Evolutionary conservation across 1,140 invertebrate genomes (phyloP).

Genomic region (Orius insidiosus): DNA sequence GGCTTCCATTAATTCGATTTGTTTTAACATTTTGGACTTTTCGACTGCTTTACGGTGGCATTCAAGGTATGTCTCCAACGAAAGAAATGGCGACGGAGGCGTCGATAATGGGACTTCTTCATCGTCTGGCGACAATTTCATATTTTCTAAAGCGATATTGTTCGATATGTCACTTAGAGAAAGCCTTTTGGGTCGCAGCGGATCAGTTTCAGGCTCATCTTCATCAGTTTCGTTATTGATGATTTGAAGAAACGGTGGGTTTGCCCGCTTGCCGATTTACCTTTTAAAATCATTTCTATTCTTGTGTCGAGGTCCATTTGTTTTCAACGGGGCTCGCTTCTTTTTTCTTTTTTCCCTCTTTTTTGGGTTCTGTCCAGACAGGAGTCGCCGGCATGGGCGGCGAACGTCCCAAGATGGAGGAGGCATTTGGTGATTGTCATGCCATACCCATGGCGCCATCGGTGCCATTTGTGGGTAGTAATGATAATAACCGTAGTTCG

Average conservation of each 20-base stretch:
- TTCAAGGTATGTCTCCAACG: slow-evolving; percentile 43
- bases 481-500: background rate
- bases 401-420: slow-evolving; percentile 7
- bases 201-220: slow-evolving; percentile 32
- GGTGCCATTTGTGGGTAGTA: slow-evolving; percentile 12
- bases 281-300: slow-evolving; percentile 76
- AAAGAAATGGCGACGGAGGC: slow-evolving; percentile 60
- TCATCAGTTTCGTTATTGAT: slow-evolving; percentile 47
- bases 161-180: slow-evolving; percentile 3
- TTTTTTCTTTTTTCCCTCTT: slow-evolving; percentile 9
- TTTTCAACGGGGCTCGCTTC: slow-evolving; percentile 24
- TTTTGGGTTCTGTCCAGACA: slow-evolving; percentile 1
- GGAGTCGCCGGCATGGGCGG: background rate
- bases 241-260: slow-evolving; percentile 60
- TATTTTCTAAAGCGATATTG: slow-evolving; percentile 16
- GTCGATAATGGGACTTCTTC: slow-evolving; percentile 38
- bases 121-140: slow-evolving; percentile 16
- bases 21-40: slow-evolving; percentile 32
- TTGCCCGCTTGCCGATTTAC: slow-evolving; percentile 48
- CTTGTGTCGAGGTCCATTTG: slow-evolving; percentile 51
- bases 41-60: slow-evolving; percentile 40
- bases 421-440: slow-evolving; percentile 5
- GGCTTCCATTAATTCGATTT: slow-evolving; percentile 31
- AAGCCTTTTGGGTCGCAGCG: background rate
- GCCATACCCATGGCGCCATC: slow-evolving; percentile 6